Evolutionary conservation across 2,888 invertebrate species (phyloP), one percentile per base, ranked within the genome.

Genomic region (Euclidia mi): DNA sequence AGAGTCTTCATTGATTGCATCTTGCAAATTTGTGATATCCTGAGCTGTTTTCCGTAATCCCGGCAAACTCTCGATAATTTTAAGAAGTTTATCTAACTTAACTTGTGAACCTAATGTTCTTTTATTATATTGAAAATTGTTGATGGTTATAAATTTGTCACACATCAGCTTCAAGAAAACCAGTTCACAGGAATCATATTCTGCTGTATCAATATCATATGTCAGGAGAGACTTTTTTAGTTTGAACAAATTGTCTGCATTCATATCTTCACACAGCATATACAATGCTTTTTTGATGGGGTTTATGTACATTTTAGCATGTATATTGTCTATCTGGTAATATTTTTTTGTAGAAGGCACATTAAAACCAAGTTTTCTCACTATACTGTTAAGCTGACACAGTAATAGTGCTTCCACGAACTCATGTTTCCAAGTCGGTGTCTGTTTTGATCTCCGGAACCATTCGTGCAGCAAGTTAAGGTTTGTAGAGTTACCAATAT

Each of bases 321-420:
- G 53, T 9, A 86, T 60, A 56, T 81, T 82, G n/a, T 85, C 79
- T 11, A 83, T 82, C 43, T 85, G 69, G 62, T 87, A 94, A 57
- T 84, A 75, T 61, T 69, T 77, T 61, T 86, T 88, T 1, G 91
- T 73, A 45, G 52, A 67, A 0, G 78, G 29, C 1, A 91, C 82
- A 61, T 89, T 61, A 29, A 91, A 83, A 1, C 92, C 93, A 10
- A 94, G 68, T 78, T 91, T 93, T 51, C 84, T 86, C 32, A 94
- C 84, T 9, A 92, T 66, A 12, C 78, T 79, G 59, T 86, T 83
- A 1, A 92, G 75, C 60, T 92, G 89, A 53, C 93, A 93, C 51
- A 90, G 81, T 10, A 86, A 65, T 1, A 94, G 81, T 2, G 92
- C 92, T 78, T 94, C 94, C n/a, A 94, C 58, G 50, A 94, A 90